These are phyloP conservation scores for Leucosticte australis DNA, from an alignment of 2,113 vertebrate species.

Conservation along the genomic window DNA sequence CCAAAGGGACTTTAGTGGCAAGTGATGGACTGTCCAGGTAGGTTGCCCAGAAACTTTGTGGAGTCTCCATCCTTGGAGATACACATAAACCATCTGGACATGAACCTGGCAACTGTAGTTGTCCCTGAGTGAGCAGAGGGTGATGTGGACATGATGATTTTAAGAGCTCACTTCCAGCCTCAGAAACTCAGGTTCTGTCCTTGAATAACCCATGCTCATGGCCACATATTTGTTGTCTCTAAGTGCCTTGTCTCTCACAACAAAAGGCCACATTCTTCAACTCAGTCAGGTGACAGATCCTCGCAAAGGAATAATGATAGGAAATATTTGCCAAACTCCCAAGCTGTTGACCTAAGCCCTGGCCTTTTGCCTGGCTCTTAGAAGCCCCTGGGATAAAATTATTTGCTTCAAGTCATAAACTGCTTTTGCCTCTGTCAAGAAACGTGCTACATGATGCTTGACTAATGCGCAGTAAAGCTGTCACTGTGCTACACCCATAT, in stretches of 20 bases:
- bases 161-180: background rate
- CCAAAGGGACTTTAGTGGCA: background rate
- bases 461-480: conserved; percentile 42
- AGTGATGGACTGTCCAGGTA: background rate
- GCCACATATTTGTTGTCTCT: background rate
- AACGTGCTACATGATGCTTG: conserved; percentile 34
- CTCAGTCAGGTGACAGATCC: background rate
- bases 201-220: background rate
- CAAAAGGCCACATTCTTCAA: background rate
- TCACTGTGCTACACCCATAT: conserved; percentile 32
- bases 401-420: conserved; percentile 47
- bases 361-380: background rate
- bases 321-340: background rate
- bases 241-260: background rate
- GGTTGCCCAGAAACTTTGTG: background rate
- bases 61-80: background rate
- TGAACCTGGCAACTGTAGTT: rapidly evolving
- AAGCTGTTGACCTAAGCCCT: conserved; percentile 5
- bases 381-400: conserved; percentile 12
- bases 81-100: background rate
- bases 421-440: conserved; percentile 12
- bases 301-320: background rate
- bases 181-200: background rate
- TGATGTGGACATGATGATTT: rapidly evolving
- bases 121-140: background rate